Conservation (phyloP, 30 jellyfish, hydroid and myxozoan species). For the Aurelia aurita complex sp. Pacific region DNA sequence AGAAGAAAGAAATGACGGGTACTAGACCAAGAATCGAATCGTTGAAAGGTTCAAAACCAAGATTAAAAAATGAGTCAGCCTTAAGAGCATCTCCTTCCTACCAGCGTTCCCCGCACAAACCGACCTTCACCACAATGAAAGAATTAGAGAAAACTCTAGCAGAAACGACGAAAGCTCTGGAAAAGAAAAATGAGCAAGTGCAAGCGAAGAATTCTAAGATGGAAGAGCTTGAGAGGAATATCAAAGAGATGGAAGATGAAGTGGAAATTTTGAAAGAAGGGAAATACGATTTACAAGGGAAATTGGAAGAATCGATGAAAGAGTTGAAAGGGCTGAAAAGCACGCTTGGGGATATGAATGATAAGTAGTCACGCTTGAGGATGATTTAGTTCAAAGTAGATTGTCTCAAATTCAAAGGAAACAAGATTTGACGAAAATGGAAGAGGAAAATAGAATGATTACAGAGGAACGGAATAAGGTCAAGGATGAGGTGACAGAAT, state of each 20-base stretch:
- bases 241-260: constrained; percentile 33
- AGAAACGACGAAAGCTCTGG: constrained; percentile 30
- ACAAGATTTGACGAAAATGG: neutral
- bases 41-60: constrained; percentile 21
- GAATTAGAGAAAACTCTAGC: constrained; percentile 27
- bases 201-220: constrained; percentile 6
- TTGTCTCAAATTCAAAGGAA: too few relatives aligned
- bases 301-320: constrained; percentile 1
- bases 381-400: too few relatives aligned
- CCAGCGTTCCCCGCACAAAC: constrained; percentile 38
- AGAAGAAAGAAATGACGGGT: neutral
- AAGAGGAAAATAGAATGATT: neutral
- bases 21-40: neutral
- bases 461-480: neutral
- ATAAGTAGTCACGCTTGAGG: too few relatives aligned
- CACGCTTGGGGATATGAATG: too few relatives aligned
- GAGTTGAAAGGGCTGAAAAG: constrained; percentile 24
- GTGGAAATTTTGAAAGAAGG: constrained; percentile 22
- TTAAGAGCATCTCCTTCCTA: constrained; percentile 6
- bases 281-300: neutral
- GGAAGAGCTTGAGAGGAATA: constrained; percentile 1
- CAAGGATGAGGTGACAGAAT: neutral
- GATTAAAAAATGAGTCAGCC: neutral
- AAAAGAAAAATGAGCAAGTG: constrained; percentile 47
- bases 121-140: constrained; percentile 14